Conservation (phyloP, 2,888 invertebrate species). For the Teleiodes luculella region DNA sequence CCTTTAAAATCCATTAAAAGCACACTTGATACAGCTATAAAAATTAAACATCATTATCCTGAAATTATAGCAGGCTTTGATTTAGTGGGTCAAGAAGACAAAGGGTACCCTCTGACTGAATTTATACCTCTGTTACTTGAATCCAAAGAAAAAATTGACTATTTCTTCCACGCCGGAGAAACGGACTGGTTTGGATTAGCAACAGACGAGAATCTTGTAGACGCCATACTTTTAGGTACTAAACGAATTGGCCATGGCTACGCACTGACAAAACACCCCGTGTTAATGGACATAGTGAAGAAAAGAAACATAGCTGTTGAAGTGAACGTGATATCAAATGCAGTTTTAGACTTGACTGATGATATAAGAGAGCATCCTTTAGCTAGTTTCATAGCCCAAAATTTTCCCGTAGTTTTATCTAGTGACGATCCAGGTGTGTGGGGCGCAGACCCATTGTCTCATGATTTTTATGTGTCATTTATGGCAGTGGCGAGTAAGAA, state of each 20-base stretch:
- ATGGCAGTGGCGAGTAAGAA: conserved; percentile 84
- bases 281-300: conserved; percentile 76
- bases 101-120: conserved; percentile 80
- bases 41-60: conserved; percentile 75
- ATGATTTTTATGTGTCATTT: conserved; percentile 88
- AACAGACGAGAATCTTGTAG: conserved; percentile 86
- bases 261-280: conserved; percentile 85
- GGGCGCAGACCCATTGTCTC: conserved; percentile 85
- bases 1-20: conserved; percentile 53
- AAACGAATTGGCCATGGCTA: conserved; percentile 89
- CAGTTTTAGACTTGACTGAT: conserved; percentile 82
- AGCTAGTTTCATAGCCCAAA: conserved; percentile 80
- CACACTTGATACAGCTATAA: conserved; percentile 51
- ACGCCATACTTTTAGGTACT: conserved; percentile 85
- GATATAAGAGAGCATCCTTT: conserved; percentile 90
- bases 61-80: conserved; percentile 87
- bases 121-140: conserved; percentile 77
- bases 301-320: conserved; percentile 83
- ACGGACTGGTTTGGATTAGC: conserved; percentile 84
- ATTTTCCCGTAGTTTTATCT: conserved; percentile 85
- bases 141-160: conserved; percentile 75
- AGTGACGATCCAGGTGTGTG: conserved; percentile 90
- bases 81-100: conserved; percentile 89
- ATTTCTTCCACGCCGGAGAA: conserved; percentile 89
- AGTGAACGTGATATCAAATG: conserved; percentile 89